Evolutionary conservation across 1,140 invertebrate species (phyloP), one percentile per base, ranked within the genome.

Genomic region (Temnothorax nylanderi): DNA sequence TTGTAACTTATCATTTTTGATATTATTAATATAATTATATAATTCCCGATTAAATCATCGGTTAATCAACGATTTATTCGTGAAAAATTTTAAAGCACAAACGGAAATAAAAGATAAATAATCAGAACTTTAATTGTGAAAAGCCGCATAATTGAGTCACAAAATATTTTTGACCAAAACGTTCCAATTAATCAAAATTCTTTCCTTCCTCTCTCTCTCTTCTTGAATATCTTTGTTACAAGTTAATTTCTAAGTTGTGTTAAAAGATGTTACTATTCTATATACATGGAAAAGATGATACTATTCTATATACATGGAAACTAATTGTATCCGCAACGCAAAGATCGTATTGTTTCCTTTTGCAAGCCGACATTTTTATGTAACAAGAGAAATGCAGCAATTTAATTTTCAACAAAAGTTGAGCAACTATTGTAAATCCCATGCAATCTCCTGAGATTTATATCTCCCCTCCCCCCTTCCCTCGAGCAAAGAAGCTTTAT

Each of bases 351-450:
- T 34, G 75, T 47, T 64, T 62, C 44, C 18, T 37, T 49, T 26
- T 65, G 26, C 58, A 32, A 11, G 3, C 10, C 60, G 13, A 65
- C 1, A 41, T 72, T 72, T 72, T 76, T 76, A 41, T 16, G 13
- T 41, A 18, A 49, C 26, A 1, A n/a, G 18, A 77, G 18, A 47
- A 41, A 18, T 47, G 21, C 58, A 47, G 3, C 26, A 78, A 47
- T 44, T 60, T 76, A 75, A 58, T 77, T 64, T 64, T 64, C 26
- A n/a, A n/a, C 1, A 34, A 65, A 78, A 77, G 26, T 77, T 77
- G 11, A 11, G n/a, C 16, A 44, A 77, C 75, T 49, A 64, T 47
- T 62, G n/a, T 41, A 69, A 69, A 69, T 56, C 18, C 37, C 26
- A 18, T 32, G 41, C 47, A 47, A 81, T 71, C 49, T 32, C 65